phyloP scores from a whole-genome alignment of 2,113 vertebrate species.

The Camelus dromedarius region DNA sequence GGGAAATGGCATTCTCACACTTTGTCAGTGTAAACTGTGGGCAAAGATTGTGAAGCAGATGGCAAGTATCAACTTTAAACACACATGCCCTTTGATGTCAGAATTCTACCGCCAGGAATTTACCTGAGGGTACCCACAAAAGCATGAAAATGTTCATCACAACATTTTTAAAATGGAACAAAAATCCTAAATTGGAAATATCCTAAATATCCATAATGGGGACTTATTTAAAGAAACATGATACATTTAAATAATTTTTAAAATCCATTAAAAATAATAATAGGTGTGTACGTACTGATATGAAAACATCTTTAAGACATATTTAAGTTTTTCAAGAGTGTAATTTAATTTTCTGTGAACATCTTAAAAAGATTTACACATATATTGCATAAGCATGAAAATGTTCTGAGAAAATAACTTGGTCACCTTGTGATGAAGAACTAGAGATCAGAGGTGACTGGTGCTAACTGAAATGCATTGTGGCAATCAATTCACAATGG shows the following conservation, averaged over 20 bases:
- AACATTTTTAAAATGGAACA: background rate
- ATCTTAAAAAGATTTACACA: background rate
- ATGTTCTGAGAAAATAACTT: background rate
- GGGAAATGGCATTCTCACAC: background rate
- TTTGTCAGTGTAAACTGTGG: background rate
- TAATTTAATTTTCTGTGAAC: background rate
- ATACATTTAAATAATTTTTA: background rate
- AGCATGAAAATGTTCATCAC: background rate
- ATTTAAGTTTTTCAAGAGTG: background rate
- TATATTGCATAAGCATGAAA: background rate
- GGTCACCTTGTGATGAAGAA: background rate
- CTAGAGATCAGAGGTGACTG: background rate
- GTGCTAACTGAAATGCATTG: background rate
- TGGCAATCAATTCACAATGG: background rate
- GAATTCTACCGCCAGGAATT: background rate
- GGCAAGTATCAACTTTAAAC: background rate
- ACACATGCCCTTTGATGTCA: background rate
- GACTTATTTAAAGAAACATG: background rate
- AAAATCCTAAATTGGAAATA: background rate
- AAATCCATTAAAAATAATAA: background rate
- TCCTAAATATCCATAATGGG: background rate
- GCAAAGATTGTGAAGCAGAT: background rate
- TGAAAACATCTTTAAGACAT: background rate
- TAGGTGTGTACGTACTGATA: background rate
- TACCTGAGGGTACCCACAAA: background rate